Base-by-base conservation (phyloP, 2,888 invertebrate species). In the Lacanobia oleracea region DNA sequence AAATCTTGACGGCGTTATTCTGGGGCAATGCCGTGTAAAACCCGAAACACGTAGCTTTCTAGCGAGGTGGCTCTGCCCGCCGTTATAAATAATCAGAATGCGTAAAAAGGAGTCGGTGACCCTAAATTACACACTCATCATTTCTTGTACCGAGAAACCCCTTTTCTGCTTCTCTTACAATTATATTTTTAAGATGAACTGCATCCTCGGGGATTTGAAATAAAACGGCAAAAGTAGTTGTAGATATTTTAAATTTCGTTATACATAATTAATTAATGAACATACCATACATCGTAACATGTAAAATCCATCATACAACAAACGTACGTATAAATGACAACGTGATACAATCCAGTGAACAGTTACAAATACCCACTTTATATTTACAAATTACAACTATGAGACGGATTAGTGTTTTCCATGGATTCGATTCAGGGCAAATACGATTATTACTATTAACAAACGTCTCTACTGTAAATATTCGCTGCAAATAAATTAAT, bases 81-180 rank as follows among this genome's bases (percentile, higher is more conserved):
- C 93, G 94, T 93, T 94, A 94, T 93, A 93, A 93, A 93, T 93
- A 93, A 94, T 93, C 92, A 90, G 91, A 93, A 93, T 92, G 90
- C 91, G 92, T 93, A 90, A 91, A 91, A 90, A 91, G 88, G 86
- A 91, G 94, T 94, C 93, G 93, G 88, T 93, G 94, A 94, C 94
- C 93, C 90, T 87, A 84, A 88, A 91, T 92, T 91, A 91, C 87
- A 86, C 88, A 86, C 75, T 82, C 88, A 86, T 89, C 86, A 88
- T 87, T 88, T 87, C 79, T 85, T 77, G 73, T 89, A 87, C 88
- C 63, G 65, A 83, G 87, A 89, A 88, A 80, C 83, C 83, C 61
- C 27, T 82, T 72, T 76, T 73, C 68, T 68, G 63, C 62, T 59
- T 67, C 67, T 81, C 67, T 72, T 64, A 70, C 37, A 71, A 67